Evolutionary conservation across 2,797 vertebrate species (phyloP).

Genomic region (Limosa lapponica): DNA sequence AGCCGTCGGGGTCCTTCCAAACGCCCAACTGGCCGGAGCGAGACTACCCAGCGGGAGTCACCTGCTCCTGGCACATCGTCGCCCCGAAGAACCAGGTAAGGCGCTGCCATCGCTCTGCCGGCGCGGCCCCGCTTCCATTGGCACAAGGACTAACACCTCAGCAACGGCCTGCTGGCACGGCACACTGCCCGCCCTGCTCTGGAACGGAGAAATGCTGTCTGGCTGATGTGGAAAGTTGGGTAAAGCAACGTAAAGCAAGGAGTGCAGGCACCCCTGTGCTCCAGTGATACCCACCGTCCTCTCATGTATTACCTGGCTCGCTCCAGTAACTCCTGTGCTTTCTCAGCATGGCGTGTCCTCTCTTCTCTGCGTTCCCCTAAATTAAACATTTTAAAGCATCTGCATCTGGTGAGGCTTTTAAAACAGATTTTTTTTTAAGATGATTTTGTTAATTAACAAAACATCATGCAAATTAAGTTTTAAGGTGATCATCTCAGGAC

Average conservation of each 20-base stretch:
- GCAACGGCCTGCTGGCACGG: neutral
- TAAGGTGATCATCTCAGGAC: neutral
- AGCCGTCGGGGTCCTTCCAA: constrained; percentile 90
- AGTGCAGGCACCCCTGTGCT: neutral
- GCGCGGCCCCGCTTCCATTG: rapidly evolving
- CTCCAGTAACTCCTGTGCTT: neutral
- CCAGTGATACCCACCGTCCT: rapidly evolving
- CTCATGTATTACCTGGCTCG: rapidly evolving
- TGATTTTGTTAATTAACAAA: neutral
- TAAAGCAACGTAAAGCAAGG: neutral
- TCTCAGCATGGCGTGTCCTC: neutral
- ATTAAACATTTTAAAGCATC: neutral
- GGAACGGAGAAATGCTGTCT: rapidly evolving
- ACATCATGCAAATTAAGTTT: neutral
- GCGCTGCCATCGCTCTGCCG: rapidly evolving
- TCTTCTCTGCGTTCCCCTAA: neutral
- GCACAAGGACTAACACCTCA: rapidly evolving
- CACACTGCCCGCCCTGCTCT: rapidly evolving
- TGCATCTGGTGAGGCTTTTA: neutral
- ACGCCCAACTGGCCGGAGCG: constrained; percentile 98
- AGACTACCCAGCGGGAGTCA: constrained; percentile 95
- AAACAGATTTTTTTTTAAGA: neutral
- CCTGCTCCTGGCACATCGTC: constrained; percentile 95
- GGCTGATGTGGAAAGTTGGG: neutral
- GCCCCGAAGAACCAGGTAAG: constrained; percentile 95